Evolutionary conservation across 2,797 vertebrate species (phyloP), one percentile per base, ranked within the genome.

Genomic region (Danio albolineatus): DNA sequence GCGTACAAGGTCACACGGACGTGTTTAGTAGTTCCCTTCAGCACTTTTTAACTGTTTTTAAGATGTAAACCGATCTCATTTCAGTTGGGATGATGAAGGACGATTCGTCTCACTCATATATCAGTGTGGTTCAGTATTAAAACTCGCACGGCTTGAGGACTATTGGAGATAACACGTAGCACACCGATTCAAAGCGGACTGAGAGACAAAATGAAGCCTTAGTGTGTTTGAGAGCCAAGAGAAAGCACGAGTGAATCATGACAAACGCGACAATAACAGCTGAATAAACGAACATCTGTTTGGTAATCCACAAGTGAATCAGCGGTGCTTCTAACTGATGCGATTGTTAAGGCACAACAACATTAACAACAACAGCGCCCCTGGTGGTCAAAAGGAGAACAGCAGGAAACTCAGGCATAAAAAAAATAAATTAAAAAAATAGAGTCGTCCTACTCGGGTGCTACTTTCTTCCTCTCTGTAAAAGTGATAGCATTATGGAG

Each of bases 11-110:
- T 21, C 44, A 59, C 75, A 61, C 79, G 57, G 56, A 82, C 17
- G 4, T 14, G 6, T 72, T 80, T 78, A 60, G 64, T 59, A 48
- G 49, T 73, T 53, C 21, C 81, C 56, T 7, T 65, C 79, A 85
- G 86, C 85, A 75, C 87, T 91, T 95, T 94, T 92, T 84, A 57
- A 28, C 71, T 76, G 72, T 84, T 81, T 86, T 43, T 74, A 76
- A 77, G 56, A 46, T 61, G 71, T 73, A 48, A 76, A 81, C 56
- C 14, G 41, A 82, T 48, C 36, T 44, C 12, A 19, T 70, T 67
- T 82, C 67, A 51, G 48, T 73, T 81, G 60, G 43, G 19, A 53
- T 53, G 28, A 61, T 21, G 56, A 41, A 51, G 48, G 38, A 7
- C 64, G 46, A 51, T 13, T 19, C n/a, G 19, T 13, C 13, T 21